Evolutionary conservation across 2,113 vertebrate genomes (phyloP).

Genomic region (Tragelaphus buxtoni): DNA sequence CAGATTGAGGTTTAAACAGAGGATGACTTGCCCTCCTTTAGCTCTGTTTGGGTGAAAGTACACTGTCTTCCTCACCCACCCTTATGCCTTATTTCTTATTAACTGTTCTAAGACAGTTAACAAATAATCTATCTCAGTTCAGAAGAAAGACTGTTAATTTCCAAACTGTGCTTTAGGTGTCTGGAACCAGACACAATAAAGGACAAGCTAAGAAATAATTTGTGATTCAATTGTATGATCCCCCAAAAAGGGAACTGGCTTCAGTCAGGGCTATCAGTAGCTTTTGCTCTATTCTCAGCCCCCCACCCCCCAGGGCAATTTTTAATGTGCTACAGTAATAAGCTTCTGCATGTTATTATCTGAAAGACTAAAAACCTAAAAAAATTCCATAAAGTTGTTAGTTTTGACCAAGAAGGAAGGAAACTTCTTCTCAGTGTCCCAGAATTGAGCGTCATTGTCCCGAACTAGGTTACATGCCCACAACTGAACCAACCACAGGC

Average conservation of each 20-base stretch:
- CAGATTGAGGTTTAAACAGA: neutral
- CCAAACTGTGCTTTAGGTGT: neutral
- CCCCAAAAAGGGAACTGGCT: neutral
- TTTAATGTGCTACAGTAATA: conserved; percentile 12
- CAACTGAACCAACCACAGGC: neutral
- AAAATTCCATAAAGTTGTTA: conserved; percentile 3
- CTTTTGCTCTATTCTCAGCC: neutral
- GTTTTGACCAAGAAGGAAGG: neutral
- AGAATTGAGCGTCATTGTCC: neutral
- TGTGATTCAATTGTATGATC: neutral
- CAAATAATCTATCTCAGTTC: neutral
- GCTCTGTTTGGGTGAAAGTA: neutral
- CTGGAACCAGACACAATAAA: neutral
- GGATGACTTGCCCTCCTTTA: neutral
- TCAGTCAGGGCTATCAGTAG: neutral
- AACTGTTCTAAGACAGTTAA: neutral
- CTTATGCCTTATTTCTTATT: neutral
- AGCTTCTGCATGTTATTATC: neutral
- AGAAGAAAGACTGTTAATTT: conserved; percentile 31
- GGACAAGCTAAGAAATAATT: neutral
- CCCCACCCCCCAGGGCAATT: neutral
- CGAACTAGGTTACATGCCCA: neutral
- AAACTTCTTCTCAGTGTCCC: neutral
- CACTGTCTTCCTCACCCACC: neutral
- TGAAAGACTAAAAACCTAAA: neutral